These are phyloP conservation scores for Parasteatoda tepidariorum DNA, from an alignment of 1,140 invertebrate species.

Conservation along the genomic window DNA sequence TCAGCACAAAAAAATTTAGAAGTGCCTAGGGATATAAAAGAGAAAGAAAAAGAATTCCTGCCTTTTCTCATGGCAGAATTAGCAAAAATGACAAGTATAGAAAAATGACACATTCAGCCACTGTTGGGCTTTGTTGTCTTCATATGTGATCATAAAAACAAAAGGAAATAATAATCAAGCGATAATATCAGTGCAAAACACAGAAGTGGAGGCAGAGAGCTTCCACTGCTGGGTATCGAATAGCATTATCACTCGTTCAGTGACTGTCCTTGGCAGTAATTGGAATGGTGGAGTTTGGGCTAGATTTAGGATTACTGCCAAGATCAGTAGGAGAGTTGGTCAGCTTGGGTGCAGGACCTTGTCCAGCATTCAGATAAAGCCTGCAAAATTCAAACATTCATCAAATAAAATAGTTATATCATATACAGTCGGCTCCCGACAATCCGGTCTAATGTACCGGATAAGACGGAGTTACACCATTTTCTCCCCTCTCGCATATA, in stretches of 20 bases:
- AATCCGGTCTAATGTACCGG: too few species aligned
- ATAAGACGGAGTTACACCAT: too few species aligned
- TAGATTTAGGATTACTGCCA: conserved; percentile 62
- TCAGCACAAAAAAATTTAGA: too few species aligned
- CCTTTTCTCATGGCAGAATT: conserved; percentile 57
- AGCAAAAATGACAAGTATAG: conserved; percentile 57
- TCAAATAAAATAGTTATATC: too few species aligned
- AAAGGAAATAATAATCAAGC: conserved; percentile 33
- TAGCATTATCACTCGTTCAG: conserved; percentile 46
- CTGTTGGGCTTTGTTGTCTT: conserved; percentile 64
- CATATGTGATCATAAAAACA: conserved; percentile 65
- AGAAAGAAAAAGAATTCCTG: conserved; percentile 20
- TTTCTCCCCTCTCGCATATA: too few species aligned
- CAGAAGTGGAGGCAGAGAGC: conserved; percentile 30
- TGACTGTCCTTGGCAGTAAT: conserved; percentile 62
- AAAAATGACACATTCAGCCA: conserved; percentile 48
- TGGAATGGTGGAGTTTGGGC: conserved; percentile 53
- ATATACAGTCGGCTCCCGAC: too few species aligned
- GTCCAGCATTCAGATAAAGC: conserved; percentile 51
- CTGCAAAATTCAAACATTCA: too few species aligned
- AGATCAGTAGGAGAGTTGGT: conserved; percentile 62
- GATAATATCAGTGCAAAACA: conserved; percentile 44
- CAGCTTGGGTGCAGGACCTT: conserved; percentile 63
- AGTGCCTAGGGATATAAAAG: too few species aligned
- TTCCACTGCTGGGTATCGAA: conserved; percentile 27